phyloP scores from a whole-genome alignment of 1,140 invertebrate genomes.

The Zaprionus africanus region DNA sequence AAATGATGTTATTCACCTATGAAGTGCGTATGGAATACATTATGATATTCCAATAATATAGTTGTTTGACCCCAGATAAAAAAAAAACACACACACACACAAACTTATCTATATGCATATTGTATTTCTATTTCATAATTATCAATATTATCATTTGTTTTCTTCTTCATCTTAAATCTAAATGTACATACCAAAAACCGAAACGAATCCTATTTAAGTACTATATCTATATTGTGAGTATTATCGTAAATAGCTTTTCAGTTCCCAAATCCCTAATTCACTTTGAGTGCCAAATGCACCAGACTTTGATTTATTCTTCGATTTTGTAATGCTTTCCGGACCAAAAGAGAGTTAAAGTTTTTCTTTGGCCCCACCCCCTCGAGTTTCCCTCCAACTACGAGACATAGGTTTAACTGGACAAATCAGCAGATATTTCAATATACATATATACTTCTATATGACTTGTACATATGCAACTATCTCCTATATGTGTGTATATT shows the following conservation, averaged over 20 bases:
- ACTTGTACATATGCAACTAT: conserved; percentile 21
- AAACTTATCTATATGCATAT: conserved; percentile 9
- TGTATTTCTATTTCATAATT: conserved; percentile 13
- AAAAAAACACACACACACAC: neutral
- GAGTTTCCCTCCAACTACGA: neutral
- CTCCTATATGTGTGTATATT: conserved; percentile 12
- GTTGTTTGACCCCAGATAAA: conserved; percentile 35
- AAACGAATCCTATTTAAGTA: conserved; percentile 3
- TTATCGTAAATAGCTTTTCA: neutral
- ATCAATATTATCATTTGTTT: conserved; percentile 7
- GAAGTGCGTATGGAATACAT: neutral
- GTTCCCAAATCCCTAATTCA: conserved; percentile 6
- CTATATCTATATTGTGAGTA: conserved; percentile 8
- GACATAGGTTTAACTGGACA: conserved; percentile 24
- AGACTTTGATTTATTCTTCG: neutral
- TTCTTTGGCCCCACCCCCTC: neutral
- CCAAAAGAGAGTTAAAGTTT: conserved; percentile 13
- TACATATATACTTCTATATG: conserved; percentile 1
- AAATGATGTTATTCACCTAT: neutral
- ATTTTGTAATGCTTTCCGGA: conserved; percentile 24
- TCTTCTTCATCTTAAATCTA: conserved; percentile 15
- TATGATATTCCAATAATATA: conserved; percentile 20
- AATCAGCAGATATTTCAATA: conserved; percentile 14
- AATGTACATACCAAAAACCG: conserved; percentile 23
- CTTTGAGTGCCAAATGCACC: conserved; percentile 50